Base-by-base conservation (phyloP, 2,888 invertebrate species). In the Piscicola geometra region DNA sequence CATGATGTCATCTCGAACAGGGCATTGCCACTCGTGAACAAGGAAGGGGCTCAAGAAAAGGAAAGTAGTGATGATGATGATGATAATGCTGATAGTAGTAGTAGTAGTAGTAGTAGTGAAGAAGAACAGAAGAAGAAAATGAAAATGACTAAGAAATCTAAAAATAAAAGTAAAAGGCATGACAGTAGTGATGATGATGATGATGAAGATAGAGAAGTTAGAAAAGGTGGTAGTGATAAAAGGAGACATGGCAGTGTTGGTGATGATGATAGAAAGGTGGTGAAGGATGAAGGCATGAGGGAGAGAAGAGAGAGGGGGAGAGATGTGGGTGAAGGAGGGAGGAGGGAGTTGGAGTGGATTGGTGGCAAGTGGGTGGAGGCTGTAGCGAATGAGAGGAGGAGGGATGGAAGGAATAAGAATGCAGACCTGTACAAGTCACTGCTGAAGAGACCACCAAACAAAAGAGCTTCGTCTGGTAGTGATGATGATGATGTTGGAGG, bases 401-500 rank as follows among this genome's bases (percentile, higher is more conserved):
- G 35, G 30, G 36, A 69, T 69, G 69, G 35, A 33, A 35, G 35
- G 30, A 36, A 69, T 5, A 36, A 69, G 30, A 36, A 69, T 36
- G 69, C 30, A 33, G 69, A 33, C 33, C 30, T n/a, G n/a, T n/a
- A n/a, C n/a, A n/a, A n/a, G n/a, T n/a, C n/a, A n/a, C n/a, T n/a
- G n/a, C n/a, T n/a, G n/a, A n/a, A n/a, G n/a, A n/a, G n/a, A n/a
- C n/a, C n/a, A n/a, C n/a, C n/a, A n/a, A n/a, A n/a, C n/a, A n/a
- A 69, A 28, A 33, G 32, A 12, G 69, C 12, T 36, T 15, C 12
- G 9, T 15, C 12, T 69, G 69, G 32, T 35, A 33, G 32, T 69
- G 69, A 69, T 35, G 69, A 69, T 69, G 69, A 69, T 30, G 69
- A 69, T 69, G 69, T 28, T 35, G 69, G 32, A 12, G 32, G 18